phyloP scores from a whole-genome alignment of 2,888 invertebrate genomes.

The Acanthopleura granulata region DNA sequence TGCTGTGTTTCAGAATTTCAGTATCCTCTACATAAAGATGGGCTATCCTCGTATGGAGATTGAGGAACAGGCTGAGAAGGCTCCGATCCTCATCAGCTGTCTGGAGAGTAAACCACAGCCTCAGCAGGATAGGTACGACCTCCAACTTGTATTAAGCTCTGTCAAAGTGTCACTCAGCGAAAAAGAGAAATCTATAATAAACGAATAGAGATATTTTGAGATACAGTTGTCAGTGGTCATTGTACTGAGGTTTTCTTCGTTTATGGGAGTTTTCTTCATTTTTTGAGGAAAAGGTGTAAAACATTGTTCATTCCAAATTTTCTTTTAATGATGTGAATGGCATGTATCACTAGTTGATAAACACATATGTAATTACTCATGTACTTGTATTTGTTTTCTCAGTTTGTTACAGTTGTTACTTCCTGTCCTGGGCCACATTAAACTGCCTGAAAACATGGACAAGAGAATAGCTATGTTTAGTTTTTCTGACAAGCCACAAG shows the following conservation, averaged over 20 bases:
- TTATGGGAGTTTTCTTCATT: too few relatives aligned
- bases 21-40: slow-evolving; percentile 92
- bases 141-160: too few relatives aligned
- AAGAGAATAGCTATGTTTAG: slow-evolving; percentile 77
- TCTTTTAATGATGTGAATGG: neutral
- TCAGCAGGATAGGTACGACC: slow-evolving; percentile 83
- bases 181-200: too few relatives aligned
- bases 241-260: too few relatives aligned
- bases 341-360: neutral
- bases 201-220: too few relatives aligned
- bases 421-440: slow-evolving; percentile 82
- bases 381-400: neutral
- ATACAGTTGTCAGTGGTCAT: too few relatives aligned
- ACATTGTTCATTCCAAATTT: neutral
- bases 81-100: slow-evolving; percentile 82
- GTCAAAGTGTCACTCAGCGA: too few relatives aligned
- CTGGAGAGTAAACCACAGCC: slow-evolving; percentile 85
- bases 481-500: slow-evolving; percentile 79
- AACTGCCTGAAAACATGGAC: slow-evolving; percentile 76
- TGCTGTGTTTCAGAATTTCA: slow-evolving; percentile 82
- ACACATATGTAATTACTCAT: neutral
- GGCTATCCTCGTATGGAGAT: slow-evolving; percentile 86
- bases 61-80: slow-evolving; percentile 81
- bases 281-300: too few relatives aligned
- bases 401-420: slow-evolving; percentile 84